Percentiles rank a stretch among this genome's conserved stretches.
Evolutionary conservation across 2,113 vertebrate species (phyloP).

Genomic region (Gopherus flavomarginatus): DNA sequence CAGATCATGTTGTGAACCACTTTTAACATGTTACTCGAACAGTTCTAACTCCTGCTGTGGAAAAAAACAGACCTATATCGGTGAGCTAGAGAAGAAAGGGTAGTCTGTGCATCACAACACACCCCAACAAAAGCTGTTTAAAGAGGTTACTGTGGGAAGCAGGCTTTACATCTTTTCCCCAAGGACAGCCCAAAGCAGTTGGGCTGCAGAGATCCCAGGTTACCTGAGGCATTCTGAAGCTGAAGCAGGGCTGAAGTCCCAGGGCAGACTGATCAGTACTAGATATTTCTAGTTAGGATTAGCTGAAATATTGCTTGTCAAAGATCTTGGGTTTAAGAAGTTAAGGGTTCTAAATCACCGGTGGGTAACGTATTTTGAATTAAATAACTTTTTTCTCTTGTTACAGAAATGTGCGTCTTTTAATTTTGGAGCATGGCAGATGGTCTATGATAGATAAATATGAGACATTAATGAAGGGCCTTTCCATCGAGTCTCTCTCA

Average conservation of each 20-base stretch:
- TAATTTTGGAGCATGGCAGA: constrained; percentile 90
- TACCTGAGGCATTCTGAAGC: neutral
- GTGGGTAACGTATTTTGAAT: accelerated
- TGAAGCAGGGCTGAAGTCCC: neutral
- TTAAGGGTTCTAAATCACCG: neutral
- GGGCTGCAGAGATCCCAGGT: neutral
- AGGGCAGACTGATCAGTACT: neutral
- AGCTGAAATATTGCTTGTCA: neutral
- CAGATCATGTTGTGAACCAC: neutral
- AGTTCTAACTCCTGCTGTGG: neutral
- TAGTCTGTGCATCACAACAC: neutral
- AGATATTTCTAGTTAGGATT: neutral
- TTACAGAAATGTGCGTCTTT: constrained; percentile 89
- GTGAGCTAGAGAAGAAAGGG: neutral
- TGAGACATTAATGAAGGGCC: constrained; percentile 84
- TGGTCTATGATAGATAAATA: constrained; percentile 97
- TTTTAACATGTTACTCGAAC: too few species aligned
- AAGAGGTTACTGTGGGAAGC: neutral
- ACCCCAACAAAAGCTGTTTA: neutral
- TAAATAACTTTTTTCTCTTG: neutral
- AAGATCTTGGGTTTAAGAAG: neutral
- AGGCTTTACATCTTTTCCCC: neutral
- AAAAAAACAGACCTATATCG: neutral
- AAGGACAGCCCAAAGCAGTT: neutral
- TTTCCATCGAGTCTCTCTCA: constrained; percentile 85